Conservation (phyloP, 2,797 vertebrate genomes). For the Phylloscopus collybita region DNA sequence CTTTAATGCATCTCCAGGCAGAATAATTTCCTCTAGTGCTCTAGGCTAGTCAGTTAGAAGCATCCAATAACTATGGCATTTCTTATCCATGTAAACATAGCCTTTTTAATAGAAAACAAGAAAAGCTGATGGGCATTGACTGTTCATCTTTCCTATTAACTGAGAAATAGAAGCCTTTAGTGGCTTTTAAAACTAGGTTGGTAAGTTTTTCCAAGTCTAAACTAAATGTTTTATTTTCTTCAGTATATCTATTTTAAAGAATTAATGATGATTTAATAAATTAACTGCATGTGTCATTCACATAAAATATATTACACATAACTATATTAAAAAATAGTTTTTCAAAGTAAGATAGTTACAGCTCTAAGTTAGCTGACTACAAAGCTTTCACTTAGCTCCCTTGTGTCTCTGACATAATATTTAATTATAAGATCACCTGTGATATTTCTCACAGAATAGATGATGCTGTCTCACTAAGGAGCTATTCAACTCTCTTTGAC, state of each 20-base stretch:
- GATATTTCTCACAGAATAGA: background rate
- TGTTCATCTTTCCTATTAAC: background rate
- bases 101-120: slow-evolving; percentile 3
- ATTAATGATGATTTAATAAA: background rate
- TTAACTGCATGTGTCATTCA: background rate
- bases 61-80: background rate
- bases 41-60: slow-evolving; percentile 27
- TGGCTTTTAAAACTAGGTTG: background rate
- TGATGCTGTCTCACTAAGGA: background rate
- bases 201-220: background rate
- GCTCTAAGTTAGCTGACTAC: background rate
- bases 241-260: background rate
- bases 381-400: background rate
- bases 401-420: background rate
- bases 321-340: background rate
- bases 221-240: background rate
- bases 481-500: background rate
- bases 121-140: background rate
- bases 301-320: background rate
- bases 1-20: slow-evolving; percentile 8
- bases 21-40: slow-evolving; percentile 30
- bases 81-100: slow-evolving; percentile 29
- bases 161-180: background rate
- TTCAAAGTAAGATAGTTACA: background rate
- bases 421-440: background rate